A percentile compares a stretch with the other conserved stretches of the same genome.
Evolutionary conservation across 2,113 vertebrate species (phyloP).

Genomic region (Bambusicola thoracicus): DNA sequence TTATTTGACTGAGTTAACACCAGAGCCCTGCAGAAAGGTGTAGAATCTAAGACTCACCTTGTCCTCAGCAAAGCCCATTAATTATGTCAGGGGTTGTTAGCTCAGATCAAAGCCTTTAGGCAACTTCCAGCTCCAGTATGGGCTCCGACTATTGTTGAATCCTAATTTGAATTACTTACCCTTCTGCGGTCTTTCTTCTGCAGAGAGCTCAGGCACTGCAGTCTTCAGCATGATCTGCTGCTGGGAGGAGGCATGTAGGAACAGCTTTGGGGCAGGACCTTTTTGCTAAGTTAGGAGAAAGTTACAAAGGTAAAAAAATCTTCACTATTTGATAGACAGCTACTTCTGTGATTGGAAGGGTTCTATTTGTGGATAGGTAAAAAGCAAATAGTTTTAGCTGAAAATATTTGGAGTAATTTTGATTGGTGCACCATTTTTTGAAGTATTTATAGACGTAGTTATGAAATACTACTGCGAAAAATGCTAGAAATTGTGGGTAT

Average conservation of each 20-base stretch:
- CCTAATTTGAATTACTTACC: neutral
- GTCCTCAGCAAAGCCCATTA: neutral
- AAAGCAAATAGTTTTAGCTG: neutral
- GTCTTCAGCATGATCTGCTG: neutral
- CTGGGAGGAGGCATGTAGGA: neutral
- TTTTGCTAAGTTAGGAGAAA: neutral
- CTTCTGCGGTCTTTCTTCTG: neutral
- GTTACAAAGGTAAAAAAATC: neutral
- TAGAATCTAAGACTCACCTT: neutral
- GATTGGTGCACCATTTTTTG: neutral
- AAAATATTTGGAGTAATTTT: neutral
- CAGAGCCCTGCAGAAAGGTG: neutral
- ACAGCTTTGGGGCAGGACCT: neutral
- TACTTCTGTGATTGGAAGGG: neutral
- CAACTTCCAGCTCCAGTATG: neutral
- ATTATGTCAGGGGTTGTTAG: neutral
- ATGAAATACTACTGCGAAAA: neutral
- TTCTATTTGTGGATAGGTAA: neutral
- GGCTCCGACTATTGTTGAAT: neutral
- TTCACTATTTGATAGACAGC: neutral
- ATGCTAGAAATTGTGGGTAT: neutral
- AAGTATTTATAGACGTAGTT: neutral
- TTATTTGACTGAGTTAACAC: neutral
- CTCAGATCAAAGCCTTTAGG: neutral
- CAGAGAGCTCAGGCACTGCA: neutral